Base-by-base conservation (phyloP, 2,888 invertebrate genomes). In the Parapristionchus giblindavisi region DNA sequence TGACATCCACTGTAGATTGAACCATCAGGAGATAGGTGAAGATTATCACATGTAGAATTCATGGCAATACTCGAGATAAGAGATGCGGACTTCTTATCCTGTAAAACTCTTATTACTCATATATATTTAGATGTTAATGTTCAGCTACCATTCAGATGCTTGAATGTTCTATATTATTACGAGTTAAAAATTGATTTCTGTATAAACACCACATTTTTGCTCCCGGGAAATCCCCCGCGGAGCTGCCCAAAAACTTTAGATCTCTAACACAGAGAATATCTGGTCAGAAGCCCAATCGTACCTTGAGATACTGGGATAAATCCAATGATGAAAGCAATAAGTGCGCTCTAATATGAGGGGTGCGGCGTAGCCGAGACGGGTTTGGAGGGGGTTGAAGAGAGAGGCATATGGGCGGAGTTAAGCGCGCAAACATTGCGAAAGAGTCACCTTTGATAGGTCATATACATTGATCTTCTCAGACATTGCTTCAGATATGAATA, bases 401-500 rank as follows among this genome's bases (percentile, higher is more conserved):
- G 24, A 63, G 38, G 32, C 14, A 48, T 14, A 14, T n/a, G 40
- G 40, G n/a, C 40, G 40, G 2, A 38, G 14, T 61, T n/a, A 8
- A 2, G 38, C 34, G 40, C 3, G 40, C 1, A 8, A n/a, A n/a
- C n/a, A n/a, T n/a, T n/a, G n/a, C n/a, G n/a, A n/a, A n/a, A n/a
- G n/a, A 58, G 38, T 61, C 0, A 76, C 78, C 63, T 80, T 48
- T 27, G 75, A 32, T 72, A 78, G 75, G 2, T 71, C 48, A 48
- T 77, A 82, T 1, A 79, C 77, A 17, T 76, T 76, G 27, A 83
- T 77, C 2, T 38, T 75, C 58, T 78, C 75, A 27, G 76, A 43
- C 36, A 78, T 77, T 6, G 79, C 65, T 38, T 79, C 77, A 1
- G 82, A 78, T 4, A 82, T 78, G 61, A 81, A 77, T 11, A 83